Conservation (phyloP, 2,113 vertebrate species). For the Micronycteris hirsuta region DNA sequence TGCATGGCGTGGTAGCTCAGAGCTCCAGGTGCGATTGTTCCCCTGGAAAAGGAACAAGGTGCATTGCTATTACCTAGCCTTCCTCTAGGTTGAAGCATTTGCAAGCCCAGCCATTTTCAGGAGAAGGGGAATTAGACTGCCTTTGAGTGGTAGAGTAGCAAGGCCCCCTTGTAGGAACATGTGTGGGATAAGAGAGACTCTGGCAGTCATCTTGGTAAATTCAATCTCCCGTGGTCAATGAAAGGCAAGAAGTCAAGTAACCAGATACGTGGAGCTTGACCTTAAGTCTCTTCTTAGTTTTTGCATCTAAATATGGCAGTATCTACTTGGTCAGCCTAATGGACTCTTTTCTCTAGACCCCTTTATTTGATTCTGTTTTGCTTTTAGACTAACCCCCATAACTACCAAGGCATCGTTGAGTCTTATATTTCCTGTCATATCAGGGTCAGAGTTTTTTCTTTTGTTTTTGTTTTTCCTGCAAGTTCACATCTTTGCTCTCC, state of each 20-base stretch:
- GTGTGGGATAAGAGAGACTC: not conserved
- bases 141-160: not conserved
- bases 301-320: not conserved
- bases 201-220: not conserved
- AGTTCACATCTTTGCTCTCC: not conserved
- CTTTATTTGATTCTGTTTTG: not conserved
- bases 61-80: not conserved
- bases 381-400: not conserved
- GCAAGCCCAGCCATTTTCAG: not conserved
- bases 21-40: not conserved
- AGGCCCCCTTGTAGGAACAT: not conserved
- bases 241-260: not conserved
- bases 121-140: not conserved
- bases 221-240: fast-evolving
- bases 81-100: not conserved
- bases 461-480: not conserved
- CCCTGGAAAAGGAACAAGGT: not conserved
- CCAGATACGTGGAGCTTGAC: too few relatives aligned
- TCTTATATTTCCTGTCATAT: not conserved
- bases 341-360: not conserved
- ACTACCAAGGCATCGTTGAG: not conserved
- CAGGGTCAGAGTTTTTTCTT: not conserved
- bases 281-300: not conserved
- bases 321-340: not conserved
- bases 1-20: not conserved